Evolutionary conservation across 92 coral and sea anemone genomes (phyloP).

Genomic region (Isaurus tuberculatus): DNA sequence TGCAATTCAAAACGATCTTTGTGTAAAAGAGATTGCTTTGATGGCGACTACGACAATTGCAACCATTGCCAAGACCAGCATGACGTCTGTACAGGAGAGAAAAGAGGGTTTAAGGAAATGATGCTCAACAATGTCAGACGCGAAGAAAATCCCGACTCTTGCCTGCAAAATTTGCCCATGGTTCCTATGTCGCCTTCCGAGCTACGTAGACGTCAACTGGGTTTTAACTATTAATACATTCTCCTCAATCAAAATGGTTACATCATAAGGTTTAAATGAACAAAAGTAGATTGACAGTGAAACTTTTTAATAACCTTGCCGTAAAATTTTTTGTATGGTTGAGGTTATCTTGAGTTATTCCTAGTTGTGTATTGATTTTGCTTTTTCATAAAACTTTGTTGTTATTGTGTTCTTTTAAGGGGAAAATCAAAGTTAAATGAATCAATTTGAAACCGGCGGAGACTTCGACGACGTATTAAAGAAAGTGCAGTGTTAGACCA

Average conservation of each 20-base stretch:
- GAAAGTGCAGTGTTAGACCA: no score
- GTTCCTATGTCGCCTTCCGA: neutral
- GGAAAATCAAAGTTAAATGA: no score
- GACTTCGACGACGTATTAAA: no score
- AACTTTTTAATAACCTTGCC: no score
- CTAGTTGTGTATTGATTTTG: no score
- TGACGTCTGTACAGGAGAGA: neutral
- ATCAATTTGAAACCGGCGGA: no score
- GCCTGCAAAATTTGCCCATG: neutral
- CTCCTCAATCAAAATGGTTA: neutral
- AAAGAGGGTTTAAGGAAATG: neutral
- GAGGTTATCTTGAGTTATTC: no score
- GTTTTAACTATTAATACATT: neutral
- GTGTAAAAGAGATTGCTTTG: neutral
- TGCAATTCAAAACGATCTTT: neutral
- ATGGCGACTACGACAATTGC: neutral
- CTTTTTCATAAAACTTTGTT: no score
- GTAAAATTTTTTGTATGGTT: no score
- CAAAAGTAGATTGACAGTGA: no score
- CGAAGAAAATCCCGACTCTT: neutral
- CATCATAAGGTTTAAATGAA: no score
- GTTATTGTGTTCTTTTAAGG: no score
- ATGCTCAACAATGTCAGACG: neutral
- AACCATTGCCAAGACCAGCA: neutral
- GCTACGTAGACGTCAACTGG: constrained; percentile 14